Conservation (phyloP, 2,888 invertebrate genomes). For the Dyspetes luteomarginatus region DNA sequence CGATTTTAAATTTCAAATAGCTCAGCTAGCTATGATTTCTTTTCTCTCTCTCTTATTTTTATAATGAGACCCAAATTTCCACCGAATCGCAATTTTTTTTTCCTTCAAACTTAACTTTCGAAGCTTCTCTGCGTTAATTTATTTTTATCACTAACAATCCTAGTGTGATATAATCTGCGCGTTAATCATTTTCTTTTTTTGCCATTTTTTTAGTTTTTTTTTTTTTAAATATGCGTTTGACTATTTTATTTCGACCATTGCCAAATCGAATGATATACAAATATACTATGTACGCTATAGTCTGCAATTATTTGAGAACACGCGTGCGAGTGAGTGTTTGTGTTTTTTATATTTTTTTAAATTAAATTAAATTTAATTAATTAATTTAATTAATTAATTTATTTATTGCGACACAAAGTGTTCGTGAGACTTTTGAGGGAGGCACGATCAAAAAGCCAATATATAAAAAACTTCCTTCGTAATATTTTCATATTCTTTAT, state of each 20-base stretch:
- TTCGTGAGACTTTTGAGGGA: conserved; percentile 58
- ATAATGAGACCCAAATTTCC: conserved; percentile 12
- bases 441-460: conserved; percentile 67
- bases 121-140: not conserved
- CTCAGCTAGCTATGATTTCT: conserved; percentile 19
- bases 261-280: conserved; percentile 51
- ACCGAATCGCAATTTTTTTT: conserved; percentile 28
- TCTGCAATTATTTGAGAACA: conserved; percentile 47
- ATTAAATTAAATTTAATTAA: too few relatives aligned
- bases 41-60: not conserved
- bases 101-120: not conserved
- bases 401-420: conserved; percentile 34
- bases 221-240: conserved; percentile 19
- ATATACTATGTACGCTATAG: conserved; percentile 26
- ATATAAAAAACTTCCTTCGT: conserved; percentile 66
- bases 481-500: conserved; percentile 64
- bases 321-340: conserved; percentile 27
- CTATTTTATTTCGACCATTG: conserved; percentile 35
- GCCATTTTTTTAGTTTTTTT: not conserved
- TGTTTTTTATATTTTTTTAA: conserved; percentile 25
- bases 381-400: too few relatives aligned
- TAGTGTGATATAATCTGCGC: conserved; percentile 50
- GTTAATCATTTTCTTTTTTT: conserved; percentile 11
- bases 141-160: conserved; percentile 37
- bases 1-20: conserved; percentile 21